Conservation (phyloP, 2,113 vertebrate species). For the Nesogale talazaci region DNA sequence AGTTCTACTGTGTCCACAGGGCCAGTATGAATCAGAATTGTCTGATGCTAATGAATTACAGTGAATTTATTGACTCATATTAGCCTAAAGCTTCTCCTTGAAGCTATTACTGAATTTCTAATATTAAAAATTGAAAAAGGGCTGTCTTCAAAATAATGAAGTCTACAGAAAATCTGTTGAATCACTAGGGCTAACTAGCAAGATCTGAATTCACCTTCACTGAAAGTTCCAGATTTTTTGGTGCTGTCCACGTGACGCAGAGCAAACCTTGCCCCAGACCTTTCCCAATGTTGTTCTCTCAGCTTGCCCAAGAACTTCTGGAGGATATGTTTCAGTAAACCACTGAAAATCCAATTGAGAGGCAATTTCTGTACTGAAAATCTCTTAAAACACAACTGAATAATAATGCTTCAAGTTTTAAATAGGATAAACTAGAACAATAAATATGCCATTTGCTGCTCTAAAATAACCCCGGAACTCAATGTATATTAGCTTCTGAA, state of each 20-base stretch:
- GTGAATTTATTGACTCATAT: too few species aligned
- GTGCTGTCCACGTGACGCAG: neutral
- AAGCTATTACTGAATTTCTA: neutral
- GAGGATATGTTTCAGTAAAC: neutral
- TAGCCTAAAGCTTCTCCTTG: constrained; percentile 4
- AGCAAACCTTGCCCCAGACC: constrained; percentile 5
- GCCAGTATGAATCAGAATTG: too few species aligned
- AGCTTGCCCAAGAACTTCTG: constrained; percentile 14
- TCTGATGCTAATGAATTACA: too few species aligned
- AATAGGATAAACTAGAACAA: neutral
- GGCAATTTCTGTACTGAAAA: neutral
- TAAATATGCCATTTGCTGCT: neutral
- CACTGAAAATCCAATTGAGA: constrained; percentile 20
- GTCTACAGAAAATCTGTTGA: neutral
- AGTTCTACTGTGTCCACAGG: too few species aligned
- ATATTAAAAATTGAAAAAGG: constrained; percentile 2
- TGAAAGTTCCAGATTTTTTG: neutral
- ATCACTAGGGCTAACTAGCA: constrained; percentile 21
- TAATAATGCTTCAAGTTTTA: neutral
- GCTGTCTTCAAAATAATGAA: neutral
- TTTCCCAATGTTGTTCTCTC: neutral
- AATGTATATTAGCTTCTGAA: constrained; percentile 2
- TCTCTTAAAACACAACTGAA: neutral
- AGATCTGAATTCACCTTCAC: neutral
- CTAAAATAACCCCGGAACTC: neutral